phyloP scores from a whole-genome alignment of 2,113 vertebrate genomes.

The Channa maculata region DNA sequence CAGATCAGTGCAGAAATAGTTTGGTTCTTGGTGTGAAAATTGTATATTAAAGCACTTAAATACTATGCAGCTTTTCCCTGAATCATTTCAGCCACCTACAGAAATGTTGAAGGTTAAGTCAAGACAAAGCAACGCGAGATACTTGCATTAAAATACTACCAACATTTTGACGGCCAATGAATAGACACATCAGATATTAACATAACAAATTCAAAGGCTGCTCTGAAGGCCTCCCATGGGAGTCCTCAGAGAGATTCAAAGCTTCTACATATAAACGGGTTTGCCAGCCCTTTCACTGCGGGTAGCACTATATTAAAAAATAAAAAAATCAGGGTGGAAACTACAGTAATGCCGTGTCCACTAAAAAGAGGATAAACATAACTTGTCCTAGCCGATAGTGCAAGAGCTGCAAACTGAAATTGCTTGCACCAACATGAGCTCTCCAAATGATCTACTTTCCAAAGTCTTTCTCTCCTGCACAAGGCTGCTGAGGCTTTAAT shows the following conservation, averaged over 20 bases:
- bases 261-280: constrained; percentile 38
- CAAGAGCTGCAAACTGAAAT: constrained; percentile 43
- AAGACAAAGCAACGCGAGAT: constrained; percentile 5
- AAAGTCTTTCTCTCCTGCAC: constrained; percentile 38
- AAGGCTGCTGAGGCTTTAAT: constrained; percentile 64
- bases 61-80: constrained; percentile 31
- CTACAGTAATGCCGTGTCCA: constrained; percentile 13
- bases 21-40: constrained; percentile 49
- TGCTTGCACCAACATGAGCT: constrained; percentile 51
- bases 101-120: constrained; percentile 44
- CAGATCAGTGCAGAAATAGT: constrained; percentile 59
- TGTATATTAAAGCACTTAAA: constrained; percentile 52
- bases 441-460: constrained; percentile 67
- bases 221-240: constrained; percentile 56
- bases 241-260: constrained; percentile 53
- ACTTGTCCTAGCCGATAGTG: constrained; percentile 35
- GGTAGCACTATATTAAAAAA: constrained; percentile 36
- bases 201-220: constrained; percentile 59
- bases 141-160: constrained; percentile 38
- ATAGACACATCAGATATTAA: constrained; percentile 59
- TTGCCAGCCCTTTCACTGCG: constrained; percentile 42
- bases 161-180: constrained; percentile 40
- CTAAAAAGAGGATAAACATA: constrained; percentile 44
- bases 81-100: constrained; percentile 27
- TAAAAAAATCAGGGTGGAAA: constrained; percentile 43